A percentile compares a stretch with the other conserved stretches of the same genome.
phyloP scores from a whole-genome alignment of 2,888 invertebrate species.

The Balanococcus diminutus region DNA sequence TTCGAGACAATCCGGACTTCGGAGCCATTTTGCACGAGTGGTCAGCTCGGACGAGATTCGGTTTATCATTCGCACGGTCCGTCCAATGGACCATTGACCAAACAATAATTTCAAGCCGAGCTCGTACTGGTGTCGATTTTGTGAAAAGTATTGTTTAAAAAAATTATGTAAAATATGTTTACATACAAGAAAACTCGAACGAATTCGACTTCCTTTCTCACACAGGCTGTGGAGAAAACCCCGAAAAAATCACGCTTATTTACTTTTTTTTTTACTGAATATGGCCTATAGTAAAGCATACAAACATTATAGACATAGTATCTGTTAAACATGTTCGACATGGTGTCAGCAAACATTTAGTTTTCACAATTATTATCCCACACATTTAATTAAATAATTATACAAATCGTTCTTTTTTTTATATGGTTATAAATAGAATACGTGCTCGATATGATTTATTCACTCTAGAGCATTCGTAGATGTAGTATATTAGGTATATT shows the following conservation, averaged over 20 bases:
- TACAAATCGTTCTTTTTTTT: background rate
- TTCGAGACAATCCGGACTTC: background rate
- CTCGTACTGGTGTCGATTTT: background rate
- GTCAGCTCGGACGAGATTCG: background rate
- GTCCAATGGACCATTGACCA: constrained; percentile 7
- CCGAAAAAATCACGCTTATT: background rate
- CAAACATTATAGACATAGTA: constrained; percentile 32
- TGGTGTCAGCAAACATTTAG: constrained; percentile 34
- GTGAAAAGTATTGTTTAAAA: constrained; percentile 17
- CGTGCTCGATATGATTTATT: background rate
- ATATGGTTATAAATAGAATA: background rate
- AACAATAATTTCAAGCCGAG: background rate
- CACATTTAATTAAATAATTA: constrained; percentile 18
- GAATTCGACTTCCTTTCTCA: constrained; percentile 36
- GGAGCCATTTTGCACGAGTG: background rate
- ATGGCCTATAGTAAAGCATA: background rate
- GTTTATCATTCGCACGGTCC: constrained; percentile 10
- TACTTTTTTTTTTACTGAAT: background rate
- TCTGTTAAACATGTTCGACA: constrained; percentile 1
- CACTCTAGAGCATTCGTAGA: background rate
- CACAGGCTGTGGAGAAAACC: background rate
- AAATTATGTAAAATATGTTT: constrained; percentile 43
- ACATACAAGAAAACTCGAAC: constrained; percentile 18
- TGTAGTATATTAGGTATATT: background rate
- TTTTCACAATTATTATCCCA: constrained; percentile 27